phyloP scores from a whole-genome alignment of 2,113 vertebrate genomes.

The Perca flavescens region DNA sequence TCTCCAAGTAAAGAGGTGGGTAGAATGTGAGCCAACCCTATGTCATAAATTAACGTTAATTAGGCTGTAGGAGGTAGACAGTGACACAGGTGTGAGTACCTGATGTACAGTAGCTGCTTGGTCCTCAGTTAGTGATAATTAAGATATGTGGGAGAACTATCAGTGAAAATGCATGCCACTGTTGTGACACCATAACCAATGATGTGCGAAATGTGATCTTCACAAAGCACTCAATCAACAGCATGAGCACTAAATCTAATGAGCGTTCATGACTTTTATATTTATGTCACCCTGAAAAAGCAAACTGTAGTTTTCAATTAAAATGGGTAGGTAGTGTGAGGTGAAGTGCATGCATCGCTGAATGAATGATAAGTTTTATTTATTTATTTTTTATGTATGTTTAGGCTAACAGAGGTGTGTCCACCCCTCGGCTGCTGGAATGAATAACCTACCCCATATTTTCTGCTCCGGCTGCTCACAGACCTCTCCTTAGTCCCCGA shows the following conservation, averaged over 20 bases:
- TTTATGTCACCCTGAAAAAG: conserved; percentile 15
- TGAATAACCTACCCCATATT: conserved; percentile 92
- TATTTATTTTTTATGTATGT: conserved; percentile 22
- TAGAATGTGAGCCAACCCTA: conserved; percentile 36
- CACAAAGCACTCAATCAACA: conserved; percentile 36
- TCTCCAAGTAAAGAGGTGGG: conserved; percentile 35
- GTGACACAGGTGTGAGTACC: conserved; percentile 40
- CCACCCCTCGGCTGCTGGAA: conserved; percentile 24
- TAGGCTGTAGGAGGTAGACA: conserved; percentile 25
- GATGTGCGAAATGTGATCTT: conserved; percentile 42
- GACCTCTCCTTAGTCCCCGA: conserved; percentile 95
- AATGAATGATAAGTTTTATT: conserved; percentile 43
- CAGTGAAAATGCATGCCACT: conserved; percentile 27
- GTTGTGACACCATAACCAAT: conserved; percentile 45
- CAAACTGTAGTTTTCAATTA: not conserved
- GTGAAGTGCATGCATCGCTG: conserved; percentile 25
- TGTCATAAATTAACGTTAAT: conserved; percentile 52
- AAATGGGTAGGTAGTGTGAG: conserved; percentile 7
- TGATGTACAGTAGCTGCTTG: conserved; percentile 24
- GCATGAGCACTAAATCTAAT: conserved; percentile 19
- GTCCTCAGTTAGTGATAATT: conserved; percentile 37
- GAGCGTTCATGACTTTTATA: conserved; percentile 13
- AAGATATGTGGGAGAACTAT: conserved; percentile 20
- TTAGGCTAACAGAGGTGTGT: conserved; percentile 47
- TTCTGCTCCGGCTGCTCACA: conserved; percentile 91